These are phyloP conservation scores for Lagopus muta DNA, from an alignment of 2,113 vertebrate genomes.

Conservation along the genomic window DNA sequence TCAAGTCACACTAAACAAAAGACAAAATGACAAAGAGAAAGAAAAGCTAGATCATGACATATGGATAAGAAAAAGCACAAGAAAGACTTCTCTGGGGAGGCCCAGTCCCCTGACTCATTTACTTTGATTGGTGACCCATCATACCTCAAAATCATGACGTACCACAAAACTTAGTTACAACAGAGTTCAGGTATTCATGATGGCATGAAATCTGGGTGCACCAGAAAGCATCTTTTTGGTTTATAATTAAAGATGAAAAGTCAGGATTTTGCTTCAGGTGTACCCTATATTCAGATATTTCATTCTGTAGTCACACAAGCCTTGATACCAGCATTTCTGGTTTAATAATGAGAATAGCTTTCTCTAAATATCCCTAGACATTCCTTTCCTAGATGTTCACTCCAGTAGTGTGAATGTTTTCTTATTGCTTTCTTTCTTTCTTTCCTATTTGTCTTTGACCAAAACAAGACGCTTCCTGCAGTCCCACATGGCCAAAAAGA, in stretches of 20 bases:
- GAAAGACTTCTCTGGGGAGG: not conserved
- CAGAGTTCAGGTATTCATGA: not conserved
- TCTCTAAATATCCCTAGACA: not conserved
- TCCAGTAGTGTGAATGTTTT: not conserved
- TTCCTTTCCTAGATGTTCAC: not conserved
- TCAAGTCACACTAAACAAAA: not conserved
- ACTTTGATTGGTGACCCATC: not conserved
- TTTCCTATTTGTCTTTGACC: not conserved
- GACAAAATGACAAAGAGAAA: not conserved
- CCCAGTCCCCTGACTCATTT: not conserved
- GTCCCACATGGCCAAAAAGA: not conserved
- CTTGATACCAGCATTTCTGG: not conserved
- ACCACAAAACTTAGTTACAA: not conserved
- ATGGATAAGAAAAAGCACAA: not conserved
- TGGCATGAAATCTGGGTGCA: not conserved
- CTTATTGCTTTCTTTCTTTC: not conserved
- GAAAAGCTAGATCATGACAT: not conserved
- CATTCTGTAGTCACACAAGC: not conserved
- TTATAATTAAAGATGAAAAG: not conserved
- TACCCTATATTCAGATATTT: not conserved
- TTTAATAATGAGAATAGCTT: not conserved
- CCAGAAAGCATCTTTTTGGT: not conserved
- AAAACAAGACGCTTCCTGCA: not conserved
- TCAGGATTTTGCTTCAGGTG: not conserved
- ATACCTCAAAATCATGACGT: not conserved